Conservation (phyloP, 2,888 invertebrate genomes). For the Lepidocyrtoides sp. region DNA sequence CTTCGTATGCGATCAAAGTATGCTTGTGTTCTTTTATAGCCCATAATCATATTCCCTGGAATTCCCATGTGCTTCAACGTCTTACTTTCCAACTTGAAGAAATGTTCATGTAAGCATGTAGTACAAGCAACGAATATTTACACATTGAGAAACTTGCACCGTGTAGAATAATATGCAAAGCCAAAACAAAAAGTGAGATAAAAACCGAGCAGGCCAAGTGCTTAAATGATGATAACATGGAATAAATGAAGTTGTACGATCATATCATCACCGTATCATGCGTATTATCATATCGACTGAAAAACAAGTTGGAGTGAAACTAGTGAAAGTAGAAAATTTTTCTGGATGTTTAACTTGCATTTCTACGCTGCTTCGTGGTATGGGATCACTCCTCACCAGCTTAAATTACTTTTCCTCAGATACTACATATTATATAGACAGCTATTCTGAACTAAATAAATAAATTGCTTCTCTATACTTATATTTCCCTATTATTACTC, state of each 20-base stretch:
- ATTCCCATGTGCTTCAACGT: constrained; percentile 32
- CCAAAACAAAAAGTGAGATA: not conserved
- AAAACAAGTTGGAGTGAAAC: not conserved
- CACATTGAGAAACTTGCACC: not conserved
- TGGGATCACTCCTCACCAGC: constrained; percentile 5
- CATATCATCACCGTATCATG: constrained; percentile 23
- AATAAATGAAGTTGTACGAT: constrained; percentile 53
- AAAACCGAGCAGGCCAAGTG: not conserved
- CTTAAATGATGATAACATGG: not conserved
- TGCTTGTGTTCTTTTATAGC: constrained; percentile 34
- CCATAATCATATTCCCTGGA: constrained; percentile 54
- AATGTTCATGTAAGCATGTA: too few species aligned
- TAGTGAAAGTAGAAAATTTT: not conserved
- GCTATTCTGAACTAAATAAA: not conserved
- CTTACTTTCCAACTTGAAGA: not conserved
- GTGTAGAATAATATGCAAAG: not conserved
- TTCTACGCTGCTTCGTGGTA: constrained; percentile 8
- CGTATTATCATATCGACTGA: constrained; percentile 1
- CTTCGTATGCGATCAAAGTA: not conserved
- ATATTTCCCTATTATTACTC: constrained; percentile 2
- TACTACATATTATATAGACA: not conserved
- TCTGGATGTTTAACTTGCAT: not conserved
- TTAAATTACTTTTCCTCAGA: not conserved
- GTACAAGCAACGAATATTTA: too few species aligned
- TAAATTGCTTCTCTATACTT: not conserved